Percentiles rank a stretch among this genome's conserved stretches.
Evolutionary conservation across 1,140 invertebrate species (phyloP).

Genomic region (Panagrolaimus sp.): DNA sequence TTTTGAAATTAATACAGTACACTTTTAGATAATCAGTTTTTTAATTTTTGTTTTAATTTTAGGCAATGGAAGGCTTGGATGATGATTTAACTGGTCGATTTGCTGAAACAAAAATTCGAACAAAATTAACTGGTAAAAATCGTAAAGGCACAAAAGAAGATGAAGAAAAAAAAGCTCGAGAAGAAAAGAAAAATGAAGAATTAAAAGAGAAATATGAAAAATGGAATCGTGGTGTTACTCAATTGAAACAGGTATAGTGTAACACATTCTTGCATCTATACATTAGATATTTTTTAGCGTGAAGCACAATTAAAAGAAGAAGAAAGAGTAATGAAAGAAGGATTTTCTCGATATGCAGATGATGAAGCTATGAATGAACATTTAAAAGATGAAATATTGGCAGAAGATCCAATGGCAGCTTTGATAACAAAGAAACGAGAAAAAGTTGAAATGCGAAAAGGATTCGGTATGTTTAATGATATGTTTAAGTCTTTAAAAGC

Average conservation of each 20-base stretch:
- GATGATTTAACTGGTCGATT: conserved; percentile 26
- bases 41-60: background rate
- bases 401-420: conserved; percentile 48
- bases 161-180: conserved; percentile 35
- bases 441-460: conserved; percentile 42
- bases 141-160: conserved; percentile 28
- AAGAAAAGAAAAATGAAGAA: conserved; percentile 43
- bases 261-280: background rate
- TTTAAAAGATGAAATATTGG: conserved; percentile 37
- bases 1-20: background rate
- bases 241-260: conserved; percentile 35
- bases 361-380: conserved; percentile 49
- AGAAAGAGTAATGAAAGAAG: conserved; percentile 40
- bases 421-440: conserved; percentile 28
- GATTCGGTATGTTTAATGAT: conserved; percentile 27
- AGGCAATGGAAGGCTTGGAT: background rate
- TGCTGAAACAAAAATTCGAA: conserved; percentile 32
- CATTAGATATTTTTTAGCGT: conserved; percentile 24
- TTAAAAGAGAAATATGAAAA: conserved; percentile 37
- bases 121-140: conserved; percentile 16
- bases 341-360: conserved; percentile 45
- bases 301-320: conserved; percentile 45
- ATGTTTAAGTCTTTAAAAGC: background rate
- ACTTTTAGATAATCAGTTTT: too few relatives aligned
- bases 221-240: conserved; percentile 41